Evolutionary conservation across 2,888 invertebrate species (phyloP).

Genomic region (Lycophotia porphyrea): DNA sequence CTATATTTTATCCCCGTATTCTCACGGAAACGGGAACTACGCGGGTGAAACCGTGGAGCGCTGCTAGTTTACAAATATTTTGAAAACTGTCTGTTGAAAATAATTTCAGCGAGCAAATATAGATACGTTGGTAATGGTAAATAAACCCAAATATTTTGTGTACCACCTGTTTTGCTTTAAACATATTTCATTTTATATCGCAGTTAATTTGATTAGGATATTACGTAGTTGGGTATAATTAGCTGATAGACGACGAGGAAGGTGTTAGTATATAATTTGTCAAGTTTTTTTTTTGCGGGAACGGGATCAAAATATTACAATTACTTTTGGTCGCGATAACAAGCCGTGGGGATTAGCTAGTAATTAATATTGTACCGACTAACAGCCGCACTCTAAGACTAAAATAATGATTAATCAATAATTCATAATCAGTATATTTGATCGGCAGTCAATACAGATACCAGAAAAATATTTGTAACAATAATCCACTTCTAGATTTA

Average conservation of each 20-base stretch:
- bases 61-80: neutral
- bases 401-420: neutral
- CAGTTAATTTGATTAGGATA: constrained; percentile 7
- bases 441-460: neutral
- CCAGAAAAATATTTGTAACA: neutral
- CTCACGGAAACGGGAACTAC: no score
- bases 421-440: neutral
- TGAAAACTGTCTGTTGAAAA: neutral
- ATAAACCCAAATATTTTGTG: neutral
- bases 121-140: neutral
- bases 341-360: no score
- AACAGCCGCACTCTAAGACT: neutral
- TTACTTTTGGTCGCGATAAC: no score
- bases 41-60: no score
- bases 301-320: no score
- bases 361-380: neutral
- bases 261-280: no score
- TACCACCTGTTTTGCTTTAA: neutral
- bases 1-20: no score
- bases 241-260: no score
- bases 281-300: no score
- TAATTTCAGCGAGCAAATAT: neutral
- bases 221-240: neutral
- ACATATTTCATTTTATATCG: neutral
- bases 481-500: neutral